Percentiles rank a stretch among this genome's conserved stretches.
Conservation (phyloP, 2,113 vertebrate species). For the Centrocercus urophasianus region DNA sequence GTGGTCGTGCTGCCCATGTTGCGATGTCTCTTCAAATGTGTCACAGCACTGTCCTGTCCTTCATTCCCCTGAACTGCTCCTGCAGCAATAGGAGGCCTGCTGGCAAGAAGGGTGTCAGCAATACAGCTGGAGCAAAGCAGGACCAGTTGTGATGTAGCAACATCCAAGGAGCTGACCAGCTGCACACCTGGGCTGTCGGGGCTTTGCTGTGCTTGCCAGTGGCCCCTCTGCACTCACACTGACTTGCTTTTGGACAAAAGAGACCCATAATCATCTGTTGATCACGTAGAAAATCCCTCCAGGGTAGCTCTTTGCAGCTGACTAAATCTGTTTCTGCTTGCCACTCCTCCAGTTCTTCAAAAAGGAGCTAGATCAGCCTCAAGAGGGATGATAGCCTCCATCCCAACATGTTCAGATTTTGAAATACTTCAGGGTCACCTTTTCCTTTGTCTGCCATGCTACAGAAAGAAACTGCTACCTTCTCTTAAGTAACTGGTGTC, state of each 20-base stretch:
- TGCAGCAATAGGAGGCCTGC: neutral
- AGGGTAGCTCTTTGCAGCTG: neutral
- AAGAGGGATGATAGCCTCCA: neutral
- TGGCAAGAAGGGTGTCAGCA: neutral
- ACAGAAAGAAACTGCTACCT: neutral
- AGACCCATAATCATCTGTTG: neutral
- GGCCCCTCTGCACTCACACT: neutral
- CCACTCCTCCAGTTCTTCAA: neutral
- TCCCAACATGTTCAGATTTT: neutral
- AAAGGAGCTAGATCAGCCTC: neutral
- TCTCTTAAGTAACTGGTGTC: neutral
- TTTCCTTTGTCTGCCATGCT: neutral
- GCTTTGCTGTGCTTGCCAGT: neutral
- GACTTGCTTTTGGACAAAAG: neutral
- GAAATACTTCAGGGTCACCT: neutral
- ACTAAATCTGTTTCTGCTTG: neutral
- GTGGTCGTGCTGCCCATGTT: neutral
- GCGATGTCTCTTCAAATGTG: neutral
- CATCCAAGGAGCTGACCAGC: neutral
- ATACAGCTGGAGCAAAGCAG: neutral
- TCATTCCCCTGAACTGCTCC: neutral
- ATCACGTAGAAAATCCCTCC: neutral
- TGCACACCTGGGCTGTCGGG: neutral
- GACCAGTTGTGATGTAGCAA: neutral
- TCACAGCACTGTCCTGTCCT: rapidly evolving